These are phyloP conservation scores for Cirrhinus molitorella DNA, from an alignment of 2,797 vertebrate genomes.

Conservation along the genomic window DNA sequence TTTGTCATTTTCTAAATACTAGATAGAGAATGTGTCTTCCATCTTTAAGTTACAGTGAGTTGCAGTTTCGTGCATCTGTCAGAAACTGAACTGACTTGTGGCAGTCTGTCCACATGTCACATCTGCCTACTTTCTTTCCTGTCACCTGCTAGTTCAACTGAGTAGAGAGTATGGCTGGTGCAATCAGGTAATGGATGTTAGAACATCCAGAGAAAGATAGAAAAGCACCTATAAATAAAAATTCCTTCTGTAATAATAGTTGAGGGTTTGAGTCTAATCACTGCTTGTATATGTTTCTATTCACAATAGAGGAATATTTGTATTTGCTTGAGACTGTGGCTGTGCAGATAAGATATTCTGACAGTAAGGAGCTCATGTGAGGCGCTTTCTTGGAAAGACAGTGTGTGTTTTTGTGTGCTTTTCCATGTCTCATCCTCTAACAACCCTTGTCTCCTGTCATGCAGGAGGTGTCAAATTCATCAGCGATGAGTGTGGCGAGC, in stretches of 20 bases:
- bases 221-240: background rate
- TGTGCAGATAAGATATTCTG: background rate
- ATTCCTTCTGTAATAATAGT: background rate
- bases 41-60: background rate
- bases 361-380: background rate
- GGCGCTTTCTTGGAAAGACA: background rate
- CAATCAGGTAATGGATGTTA: constrained; percentile 3
- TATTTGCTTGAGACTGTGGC: background rate
- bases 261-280: background rate
- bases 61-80: background rate
- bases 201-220: background rate
- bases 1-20: too few relatives aligned
- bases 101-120: background rate
- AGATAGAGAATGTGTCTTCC: background rate
- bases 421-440: constrained; percentile 54
- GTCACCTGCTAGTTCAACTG: background rate
- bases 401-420: constrained; percentile 38
- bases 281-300: background rate
- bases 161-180: background rate
- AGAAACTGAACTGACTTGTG: background rate
- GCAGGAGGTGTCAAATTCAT: constrained; percentile 82
- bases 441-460: constrained; percentile 59
- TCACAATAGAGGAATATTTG: background rate
- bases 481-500: constrained; percentile 75
- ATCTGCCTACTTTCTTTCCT: background rate